These are phyloP conservation scores for Panthera tigris DNA, from an alignment of 2,113 vertebrate species.

Conservation along the genomic window DNA sequence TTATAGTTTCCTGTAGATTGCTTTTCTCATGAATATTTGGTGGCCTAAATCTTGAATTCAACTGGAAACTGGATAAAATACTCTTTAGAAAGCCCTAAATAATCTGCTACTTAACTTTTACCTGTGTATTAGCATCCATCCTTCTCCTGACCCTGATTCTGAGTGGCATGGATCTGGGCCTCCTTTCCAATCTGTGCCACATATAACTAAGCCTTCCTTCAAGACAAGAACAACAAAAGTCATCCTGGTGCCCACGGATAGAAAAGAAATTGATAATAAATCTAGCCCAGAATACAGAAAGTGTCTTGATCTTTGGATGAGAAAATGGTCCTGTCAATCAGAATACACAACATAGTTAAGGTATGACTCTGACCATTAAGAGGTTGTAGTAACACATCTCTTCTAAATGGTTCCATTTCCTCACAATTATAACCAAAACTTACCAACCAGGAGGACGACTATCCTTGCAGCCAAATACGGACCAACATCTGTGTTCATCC, in stretches of 20 bases:
- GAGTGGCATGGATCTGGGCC: not conserved
- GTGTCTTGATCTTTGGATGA: not conserved
- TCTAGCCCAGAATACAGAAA: not conserved
- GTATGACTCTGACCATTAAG: not conserved
- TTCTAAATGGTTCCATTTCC: not conserved
- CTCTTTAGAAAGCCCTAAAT: not conserved
- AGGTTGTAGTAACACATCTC: not conserved
- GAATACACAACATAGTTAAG: not conserved
- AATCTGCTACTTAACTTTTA: not conserved
- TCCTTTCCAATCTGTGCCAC: not conserved
- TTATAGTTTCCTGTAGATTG: not conserved
- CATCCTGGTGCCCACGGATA: not conserved
- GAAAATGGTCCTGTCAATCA: not conserved
- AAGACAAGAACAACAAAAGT: not conserved
- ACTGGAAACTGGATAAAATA: not conserved
- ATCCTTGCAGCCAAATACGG: not conserved
- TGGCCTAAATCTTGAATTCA: not conserved
- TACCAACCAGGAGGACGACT: not conserved
- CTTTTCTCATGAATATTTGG: not conserved
- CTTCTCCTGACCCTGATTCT: not conserved
- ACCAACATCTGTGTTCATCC: not conserved
- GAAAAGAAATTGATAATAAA: not conserved
- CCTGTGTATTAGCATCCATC: not conserved
- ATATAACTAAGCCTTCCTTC: not conserved
- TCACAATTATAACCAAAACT: conserved; percentile 11